Percentiles rank a stretch among this genome's conserved stretches.
These are phyloP conservation scores for Lasioglossum calceatum DNA, from an alignment of 2,888 invertebrate species.

Conservation along the genomic window DNA sequence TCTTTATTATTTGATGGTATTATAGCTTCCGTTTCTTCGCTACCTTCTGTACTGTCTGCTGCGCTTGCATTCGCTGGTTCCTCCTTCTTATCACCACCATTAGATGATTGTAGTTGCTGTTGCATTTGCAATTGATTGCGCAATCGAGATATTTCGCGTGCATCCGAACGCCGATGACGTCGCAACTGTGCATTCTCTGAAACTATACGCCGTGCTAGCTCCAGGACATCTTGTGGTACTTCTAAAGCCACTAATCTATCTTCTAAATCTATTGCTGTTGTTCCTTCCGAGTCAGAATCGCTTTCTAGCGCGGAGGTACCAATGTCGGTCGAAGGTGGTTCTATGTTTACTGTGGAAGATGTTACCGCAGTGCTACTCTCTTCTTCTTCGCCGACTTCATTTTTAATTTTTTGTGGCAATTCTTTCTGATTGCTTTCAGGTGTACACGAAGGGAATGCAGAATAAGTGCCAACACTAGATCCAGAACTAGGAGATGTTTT, in stretches of 20 bases:
- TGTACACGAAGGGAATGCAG: constrained; percentile 50
- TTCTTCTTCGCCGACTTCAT: constrained; percentile 73
- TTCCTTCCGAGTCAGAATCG: constrained; percentile 70
- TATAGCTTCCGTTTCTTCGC: constrained; percentile 70
- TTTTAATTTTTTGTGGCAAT: constrained; percentile 50
- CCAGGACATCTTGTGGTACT: constrained; percentile 76
- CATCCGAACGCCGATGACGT: constrained; percentile 72
- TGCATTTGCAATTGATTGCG: constrained; percentile 75
- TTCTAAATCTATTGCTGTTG: constrained; percentile 72
- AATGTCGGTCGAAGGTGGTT: constrained; percentile 70
- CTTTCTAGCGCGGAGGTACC: constrained; percentile 74
- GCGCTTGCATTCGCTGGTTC: constrained; percentile 73
- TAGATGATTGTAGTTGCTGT: constrained; percentile 67
- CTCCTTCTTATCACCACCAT: constrained; percentile 62
- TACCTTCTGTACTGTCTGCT: constrained; percentile 80
- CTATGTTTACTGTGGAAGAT: constrained; percentile 80
- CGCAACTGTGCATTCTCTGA: constrained; percentile 68
- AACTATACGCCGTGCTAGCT: constrained; percentile 72
- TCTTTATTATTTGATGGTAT: constrained; percentile 73
- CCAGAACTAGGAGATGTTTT: constrained; percentile 76
- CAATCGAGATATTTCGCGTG: constrained; percentile 78
- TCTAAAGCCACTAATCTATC: constrained; percentile 75
- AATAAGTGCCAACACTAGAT: constrained; percentile 57
- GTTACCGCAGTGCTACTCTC: constrained; percentile 81
- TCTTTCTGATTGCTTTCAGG: constrained; percentile 61